These are phyloP conservation scores for Pachyramphus minor DNA, from an alignment of 2,113 vertebrate genomes.

Conservation along the genomic window DNA sequence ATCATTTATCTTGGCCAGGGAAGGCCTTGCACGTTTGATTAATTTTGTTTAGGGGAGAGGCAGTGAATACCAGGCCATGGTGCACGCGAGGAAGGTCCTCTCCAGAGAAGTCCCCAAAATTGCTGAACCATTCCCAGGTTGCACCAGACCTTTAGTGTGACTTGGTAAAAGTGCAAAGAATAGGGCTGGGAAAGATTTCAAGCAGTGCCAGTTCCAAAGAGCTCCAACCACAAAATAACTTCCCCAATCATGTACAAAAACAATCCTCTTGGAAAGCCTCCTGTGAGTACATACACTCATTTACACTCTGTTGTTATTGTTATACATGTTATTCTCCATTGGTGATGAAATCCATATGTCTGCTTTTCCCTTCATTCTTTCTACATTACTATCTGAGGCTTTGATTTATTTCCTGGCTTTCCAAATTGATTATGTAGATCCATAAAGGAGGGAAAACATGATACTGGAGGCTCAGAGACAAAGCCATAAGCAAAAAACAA, in stretches of 20 bases:
- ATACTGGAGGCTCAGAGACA: conserved; percentile 46
- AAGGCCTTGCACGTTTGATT: neutral
- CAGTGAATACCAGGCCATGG: neutral
- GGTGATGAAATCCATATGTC: conserved; percentile 74
- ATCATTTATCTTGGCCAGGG: conserved; percentile 23
- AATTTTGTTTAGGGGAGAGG: neutral
- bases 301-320: conserved; percentile 56
- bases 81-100: neutral
- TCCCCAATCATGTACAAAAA: conserved; percentile 28
- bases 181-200: conserved; percentile 4
- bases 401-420: conserved; percentile 64
- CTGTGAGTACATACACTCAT: conserved; percentile 34
- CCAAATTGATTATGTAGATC: conserved; percentile 51
- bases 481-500: conserved; percentile 27
- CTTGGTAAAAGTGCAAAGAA: neutral
- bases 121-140: neutral
- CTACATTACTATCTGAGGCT: conserved; percentile 14
- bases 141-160: neutral
- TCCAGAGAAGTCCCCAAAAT: neutral
- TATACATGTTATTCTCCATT: conserved; percentile 32
- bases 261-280: conserved; percentile 50
- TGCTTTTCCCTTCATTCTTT: conserved; percentile 40
- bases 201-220: conserved; percentile 47
- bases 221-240: conserved; percentile 57
- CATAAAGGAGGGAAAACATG: conserved; percentile 52